Conservation (phyloP, 1,140 invertebrate genomes). For the Atopsyche davidsoni region DNA sequence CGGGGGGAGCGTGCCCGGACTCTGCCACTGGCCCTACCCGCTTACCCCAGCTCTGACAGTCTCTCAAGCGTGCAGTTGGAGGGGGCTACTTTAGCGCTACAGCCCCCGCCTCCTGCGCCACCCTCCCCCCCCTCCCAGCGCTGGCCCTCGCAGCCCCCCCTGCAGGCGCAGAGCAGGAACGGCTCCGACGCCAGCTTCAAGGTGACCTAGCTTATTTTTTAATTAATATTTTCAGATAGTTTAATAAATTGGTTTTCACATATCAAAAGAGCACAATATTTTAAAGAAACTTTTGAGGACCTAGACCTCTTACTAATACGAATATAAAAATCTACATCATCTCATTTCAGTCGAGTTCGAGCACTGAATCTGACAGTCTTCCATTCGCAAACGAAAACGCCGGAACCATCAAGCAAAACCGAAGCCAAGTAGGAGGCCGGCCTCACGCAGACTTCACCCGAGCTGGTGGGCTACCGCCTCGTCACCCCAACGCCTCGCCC, state of each 20-base stretch:
- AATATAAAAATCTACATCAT: constrained; percentile 30
- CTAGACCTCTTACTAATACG: too few relatives aligned
- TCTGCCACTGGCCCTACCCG: constrained; percentile 50
- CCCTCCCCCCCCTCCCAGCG: constrained; percentile 42
- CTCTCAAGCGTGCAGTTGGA: constrained; percentile 50
- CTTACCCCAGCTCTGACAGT: constrained; percentile 56
- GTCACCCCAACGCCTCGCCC: constrained; percentile 33
- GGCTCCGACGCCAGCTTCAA: constrained; percentile 83
- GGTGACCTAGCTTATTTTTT: constrained; percentile 46
- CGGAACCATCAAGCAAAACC: constrained; percentile 84
- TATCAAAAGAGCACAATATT: too few relatives aligned
- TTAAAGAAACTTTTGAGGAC: too few relatives aligned
- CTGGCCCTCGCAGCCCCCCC: constrained; percentile 44
- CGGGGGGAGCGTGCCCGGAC: constrained; percentile 2
- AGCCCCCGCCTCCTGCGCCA: constrained; percentile 49
- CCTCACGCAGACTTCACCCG: constrained; percentile 46
- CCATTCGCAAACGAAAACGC: constrained; percentile 99
- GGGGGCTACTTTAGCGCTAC: constrained; percentile 42
- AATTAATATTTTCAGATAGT: too few relatives aligned
- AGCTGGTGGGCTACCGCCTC: constrained; percentile 37
- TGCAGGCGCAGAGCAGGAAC: constrained; percentile 62
- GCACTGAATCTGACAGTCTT: constrained; percentile 92
- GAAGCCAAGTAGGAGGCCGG: constrained; percentile 40
- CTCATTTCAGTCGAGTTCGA: constrained; percentile 78
- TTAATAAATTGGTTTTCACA: too few relatives aligned